Percentiles rank a stretch among this genome's conserved stretches.
These are phyloP conservation scores for Yponomeuta cagnagella DNA, from an alignment of 2,888 invertebrate species.

Conservation along the genomic window DNA sequence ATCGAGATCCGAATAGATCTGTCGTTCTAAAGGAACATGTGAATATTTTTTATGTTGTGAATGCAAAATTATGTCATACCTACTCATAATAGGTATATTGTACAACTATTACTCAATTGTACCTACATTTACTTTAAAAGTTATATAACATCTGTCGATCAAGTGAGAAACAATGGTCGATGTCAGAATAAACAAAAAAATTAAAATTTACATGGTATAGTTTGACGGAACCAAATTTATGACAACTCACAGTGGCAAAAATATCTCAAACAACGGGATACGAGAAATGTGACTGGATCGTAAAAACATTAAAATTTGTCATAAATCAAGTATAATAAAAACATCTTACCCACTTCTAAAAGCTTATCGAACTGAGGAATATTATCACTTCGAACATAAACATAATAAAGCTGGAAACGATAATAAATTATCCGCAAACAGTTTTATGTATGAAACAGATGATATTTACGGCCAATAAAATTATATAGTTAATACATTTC, in stretches of 20 bases:
- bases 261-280: neutral
- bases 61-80: slow-evolving; percentile 20
- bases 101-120: neutral
- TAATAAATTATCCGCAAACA: slow-evolving; percentile 28
- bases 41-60: slow-evolving; percentile 49
- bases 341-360: slow-evolving; percentile 1
- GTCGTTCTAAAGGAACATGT: slow-evolving; percentile 48
- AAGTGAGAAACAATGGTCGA: neutral
- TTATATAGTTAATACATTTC: slow-evolving; percentile 10
- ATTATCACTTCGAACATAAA: slow-evolving; percentile 12
- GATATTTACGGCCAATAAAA: slow-evolving; percentile 33
- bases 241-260: neutral
- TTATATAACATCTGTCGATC: too few relatives aligned
- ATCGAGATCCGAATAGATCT: slow-evolving; percentile 58
- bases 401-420: slow-evolving; percentile 21
- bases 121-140: too few relatives aligned
- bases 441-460: slow-evolving; percentile 21
- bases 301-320: neutral
- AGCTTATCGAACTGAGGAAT: slow-evolving; percentile 10
- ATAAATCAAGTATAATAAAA: slow-evolving; percentile 4
- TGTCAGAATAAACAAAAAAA: neutral
- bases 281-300: neutral
- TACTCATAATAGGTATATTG: neutral
- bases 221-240: neutral
- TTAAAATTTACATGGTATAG: neutral